Base-by-base conservation (phyloP, 2,888 invertebrate species). In the Galeopsomyia nigrocyanea region DNA sequence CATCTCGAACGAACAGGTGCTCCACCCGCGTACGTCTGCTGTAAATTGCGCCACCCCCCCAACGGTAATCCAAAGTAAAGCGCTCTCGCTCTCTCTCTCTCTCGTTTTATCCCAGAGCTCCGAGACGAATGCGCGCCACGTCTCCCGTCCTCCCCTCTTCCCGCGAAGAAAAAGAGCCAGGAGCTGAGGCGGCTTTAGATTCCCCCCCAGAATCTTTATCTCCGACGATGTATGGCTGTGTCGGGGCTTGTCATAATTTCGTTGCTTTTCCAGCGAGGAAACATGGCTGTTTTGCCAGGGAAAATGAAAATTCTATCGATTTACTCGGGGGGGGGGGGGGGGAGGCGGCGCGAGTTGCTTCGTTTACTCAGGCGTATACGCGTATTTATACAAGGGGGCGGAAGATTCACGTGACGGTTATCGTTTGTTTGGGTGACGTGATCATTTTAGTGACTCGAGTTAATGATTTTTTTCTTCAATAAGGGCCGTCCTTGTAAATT, bases 51-150 rank as follows among this genome's bases (percentile, higher is more conserved):
- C 82, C 80, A 47, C 80, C 39, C 80, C 39, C 39, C 39, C 39
- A 39, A 26, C 82, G 82, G 83, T 86, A 85, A 85, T 85, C 86
- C 84, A 83, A 86, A 84, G 84, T 84, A 86, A 85, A 85, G 84
- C 86, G 85, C 82, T 39, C 39, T 39, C 26, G 2, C 39, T 39
- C 7, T 39, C 39, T 39, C 39, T 39, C 39, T 39, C 39, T 39
- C 39, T 83, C 85, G 85, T 84, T 85, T 86, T 85, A 86, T 86
- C 84, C 82, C 10, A 10, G 19, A 53, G 81, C 82, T 81, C 81
- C 75, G 84, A 84, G 86, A 85, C 83, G 84, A 82, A 86, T 86
- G 84, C 80, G 79, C 79, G 82, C 82, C 84, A 82, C 82, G 80
- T 84, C 84, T 84, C 82, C 79, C 79, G 79, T 22, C 39, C 19